Evolutionary conservation across 1,140 invertebrate genomes (phyloP).

Genomic region (Pollicipes pollicipes): DNA sequence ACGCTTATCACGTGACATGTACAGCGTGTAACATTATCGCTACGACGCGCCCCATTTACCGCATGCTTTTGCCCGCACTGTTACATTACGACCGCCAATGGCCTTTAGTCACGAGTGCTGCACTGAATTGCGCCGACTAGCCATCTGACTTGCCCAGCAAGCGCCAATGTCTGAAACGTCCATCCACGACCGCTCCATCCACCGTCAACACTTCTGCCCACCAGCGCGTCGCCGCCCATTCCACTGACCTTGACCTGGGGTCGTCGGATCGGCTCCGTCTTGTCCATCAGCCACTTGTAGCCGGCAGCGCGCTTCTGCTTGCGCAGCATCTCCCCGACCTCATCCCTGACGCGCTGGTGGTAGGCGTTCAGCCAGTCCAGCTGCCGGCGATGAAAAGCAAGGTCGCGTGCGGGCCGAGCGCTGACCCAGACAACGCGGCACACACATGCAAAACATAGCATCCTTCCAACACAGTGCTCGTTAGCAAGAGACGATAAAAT

Average conservation of each 20-base stretch:
- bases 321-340: neutral
- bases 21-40: too few relatives aligned
- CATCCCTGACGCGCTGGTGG: neutral
- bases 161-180: neutral
- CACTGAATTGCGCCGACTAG: too few relatives aligned
- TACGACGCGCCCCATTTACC: too few relatives aligned
- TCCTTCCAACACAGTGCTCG: neutral
- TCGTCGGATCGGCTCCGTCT: neutral
- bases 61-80: too few relatives aligned
- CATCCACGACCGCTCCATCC: neutral
- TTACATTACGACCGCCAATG: too few relatives aligned
- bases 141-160: too few relatives aligned
- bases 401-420: neutral
- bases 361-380: neutral
- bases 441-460: neutral
- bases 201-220: too few relatives aligned
- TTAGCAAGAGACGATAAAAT: neutral
- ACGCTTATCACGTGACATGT: too few relatives aligned
- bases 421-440: neutral
- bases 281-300: neutral
- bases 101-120: too few relatives aligned
- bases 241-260: neutral
- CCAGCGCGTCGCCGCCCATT: neutral
- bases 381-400: neutral
- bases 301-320: neutral